phyloP scores from a whole-genome alignment of 1,140 invertebrate genomes.

The Phymastichus coffea region DNA sequence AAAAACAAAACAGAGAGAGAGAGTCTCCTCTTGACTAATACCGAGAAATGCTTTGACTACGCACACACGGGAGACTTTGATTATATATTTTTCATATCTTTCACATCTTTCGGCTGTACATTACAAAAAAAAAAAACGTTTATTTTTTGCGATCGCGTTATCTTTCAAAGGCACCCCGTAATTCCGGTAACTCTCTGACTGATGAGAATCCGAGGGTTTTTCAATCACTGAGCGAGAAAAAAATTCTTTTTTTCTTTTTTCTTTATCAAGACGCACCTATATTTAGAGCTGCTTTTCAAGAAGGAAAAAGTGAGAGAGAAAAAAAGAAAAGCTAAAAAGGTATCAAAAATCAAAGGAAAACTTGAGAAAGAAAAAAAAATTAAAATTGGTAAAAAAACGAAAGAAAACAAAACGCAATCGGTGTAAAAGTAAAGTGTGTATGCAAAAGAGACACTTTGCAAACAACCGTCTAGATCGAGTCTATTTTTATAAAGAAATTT shows the following conservation, averaged over 20 bases:
- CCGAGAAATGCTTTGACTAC: slow-evolving; percentile 22
- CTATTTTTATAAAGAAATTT: slow-evolving; percentile 22
- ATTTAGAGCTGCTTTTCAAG: slow-evolving; percentile 16
- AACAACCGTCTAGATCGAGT: slow-evolving; percentile 4
- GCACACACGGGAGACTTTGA: slow-evolving; percentile 2
- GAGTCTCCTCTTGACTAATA: slow-evolving; percentile 18
- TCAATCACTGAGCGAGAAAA: slow-evolving; percentile 20
- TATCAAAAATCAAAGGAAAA: slow-evolving; percentile 14
- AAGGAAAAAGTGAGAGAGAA: slow-evolving; percentile 3
- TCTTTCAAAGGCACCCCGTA: slow-evolving; percentile 25
- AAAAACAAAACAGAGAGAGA: background rate
- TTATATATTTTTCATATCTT: background rate
- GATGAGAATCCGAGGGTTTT: slow-evolving; percentile 16
- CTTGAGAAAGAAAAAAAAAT: slow-evolving; percentile 5
- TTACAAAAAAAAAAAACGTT: background rate
- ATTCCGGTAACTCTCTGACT: slow-evolving; percentile 23
- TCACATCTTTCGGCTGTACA: background rate
- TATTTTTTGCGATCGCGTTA: slow-evolving; percentile 23
- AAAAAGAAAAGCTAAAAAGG: slow-evolving; percentile 27
- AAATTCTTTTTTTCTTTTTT: slow-evolving; percentile 17
- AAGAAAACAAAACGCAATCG: background rate
- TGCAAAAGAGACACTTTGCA: background rate
- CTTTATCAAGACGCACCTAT: slow-evolving; percentile 24
- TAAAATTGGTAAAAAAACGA: background rate
- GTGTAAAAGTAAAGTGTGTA: background rate